Percentiles rank a stretch among this genome's conserved stretches.
Evolutionary conservation across 2,888 invertebrate genomes (phyloP).

Genomic region (Galerucella calmariensis): DNA sequence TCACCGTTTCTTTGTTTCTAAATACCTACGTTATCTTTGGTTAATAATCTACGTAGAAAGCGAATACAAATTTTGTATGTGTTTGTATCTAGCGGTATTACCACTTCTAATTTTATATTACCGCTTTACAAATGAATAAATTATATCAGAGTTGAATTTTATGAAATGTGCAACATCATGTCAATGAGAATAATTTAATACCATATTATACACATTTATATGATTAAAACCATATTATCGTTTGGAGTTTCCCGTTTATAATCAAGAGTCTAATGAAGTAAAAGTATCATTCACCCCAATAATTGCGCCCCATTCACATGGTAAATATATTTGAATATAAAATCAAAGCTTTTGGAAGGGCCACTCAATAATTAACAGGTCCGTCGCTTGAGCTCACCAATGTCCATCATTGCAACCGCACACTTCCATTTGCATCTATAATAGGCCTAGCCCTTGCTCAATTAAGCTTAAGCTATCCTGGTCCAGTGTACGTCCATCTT

Average conservation of each 20-base stretch:
- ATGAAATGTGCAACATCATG: neutral
- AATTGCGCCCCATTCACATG: slow-evolving; percentile 32
- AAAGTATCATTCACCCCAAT: slow-evolving; percentile 31
- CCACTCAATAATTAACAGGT: slow-evolving; percentile 35
- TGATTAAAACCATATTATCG: slow-evolving; percentile 15
- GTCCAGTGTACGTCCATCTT: slow-evolving; percentile 62
- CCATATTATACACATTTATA: slow-evolving; percentile 7
- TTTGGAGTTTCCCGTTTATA: neutral
- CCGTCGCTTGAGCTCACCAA: slow-evolving; percentile 34
- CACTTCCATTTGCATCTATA: slow-evolving; percentile 64
- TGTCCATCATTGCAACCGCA: slow-evolving; percentile 60
- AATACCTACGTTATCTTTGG: too few relatives aligned
- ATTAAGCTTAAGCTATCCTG: slow-evolving; percentile 60
- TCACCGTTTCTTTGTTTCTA: neutral
- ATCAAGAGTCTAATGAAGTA: slow-evolving; percentile 32
- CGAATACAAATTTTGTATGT: too few relatives aligned
- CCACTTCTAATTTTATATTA: too few relatives aligned
- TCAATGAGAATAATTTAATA: slow-evolving; percentile 32
- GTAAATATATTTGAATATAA: slow-evolving; percentile 38
- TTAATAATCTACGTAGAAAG: too few relatives aligned
- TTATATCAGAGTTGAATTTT: too few relatives aligned
- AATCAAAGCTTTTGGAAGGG: slow-evolving; percentile 40
- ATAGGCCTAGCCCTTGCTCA: slow-evolving; percentile 61
- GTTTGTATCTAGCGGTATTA: too few relatives aligned
- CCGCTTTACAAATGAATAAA: neutral